Evolutionary conservation across 2,113 vertebrate species (phyloP), one percentile per base, ranked within the genome.

Genomic region (Sorex araneus): DNA sequence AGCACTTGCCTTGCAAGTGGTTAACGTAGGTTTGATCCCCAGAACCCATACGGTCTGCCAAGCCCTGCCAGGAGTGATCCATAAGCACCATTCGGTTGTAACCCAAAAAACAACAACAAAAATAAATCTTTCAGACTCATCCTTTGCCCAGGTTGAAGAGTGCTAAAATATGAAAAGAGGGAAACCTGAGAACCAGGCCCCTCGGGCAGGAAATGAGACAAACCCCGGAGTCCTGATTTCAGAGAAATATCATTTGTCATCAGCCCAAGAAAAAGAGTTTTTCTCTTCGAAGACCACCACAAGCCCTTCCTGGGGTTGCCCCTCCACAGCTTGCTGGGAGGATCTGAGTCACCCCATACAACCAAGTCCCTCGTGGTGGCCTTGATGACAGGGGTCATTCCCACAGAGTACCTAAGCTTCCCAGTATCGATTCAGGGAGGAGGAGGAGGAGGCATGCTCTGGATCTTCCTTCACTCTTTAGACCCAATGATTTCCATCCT

Each of bases 191-290:
- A 86, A 91, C 60, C 32, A 77, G 89, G 81, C 93, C 91, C 85
- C 77, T 87, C 80, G 27, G 79, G 91, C 94, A 97, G 96, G 90
- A 97, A 96, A 71, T 94, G 87, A 96, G 92, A 95, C 94, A 95
- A 95, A 95, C 89, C 64, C 64, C 54, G 15, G 67, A 92, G 92
- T 89, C 80, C 67, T 93, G 57, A 95, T 95, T 97, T 97, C 96
- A 96, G 87, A 96, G 97, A 97, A 97, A 95, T 94, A 76, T 63
- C 82, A 96, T 95, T 95, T 96, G 94, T 96, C 94, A 96, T 93
- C 89, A 79, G 30, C 80, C 84, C 83, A 95, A 88, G 93, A 95
- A 96, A 96, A 85, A 30, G 43, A 87, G 45, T 79, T 94, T 92
- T 95, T 94, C 92, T 95, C 66, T 84, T 92, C 66, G 0, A 63